Percentiles rank a stretch among this genome's conserved stretches.
phyloP scores from a whole-genome alignment of 2,888 invertebrate species.

The Ochropleura plecta region DNA sequence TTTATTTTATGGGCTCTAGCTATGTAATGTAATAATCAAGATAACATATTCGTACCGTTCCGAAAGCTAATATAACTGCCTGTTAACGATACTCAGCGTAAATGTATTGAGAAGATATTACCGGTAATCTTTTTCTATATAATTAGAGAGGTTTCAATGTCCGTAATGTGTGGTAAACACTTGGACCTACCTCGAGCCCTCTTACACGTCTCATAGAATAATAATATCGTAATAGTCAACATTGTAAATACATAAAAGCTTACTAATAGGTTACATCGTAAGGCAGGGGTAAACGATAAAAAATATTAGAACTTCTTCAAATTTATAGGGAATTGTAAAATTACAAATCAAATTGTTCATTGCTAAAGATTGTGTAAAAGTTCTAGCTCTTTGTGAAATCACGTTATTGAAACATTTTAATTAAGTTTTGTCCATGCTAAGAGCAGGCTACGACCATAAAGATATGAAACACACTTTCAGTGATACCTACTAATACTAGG shows the following conservation, averaged over 20 bases:
- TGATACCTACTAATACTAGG: constrained; percentile 76
- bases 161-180: constrained; percentile 66
- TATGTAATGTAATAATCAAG: constrained; percentile 70
- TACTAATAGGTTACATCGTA: constrained; percentile 80
- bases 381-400: constrained; percentile 72
- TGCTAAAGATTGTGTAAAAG: constrained; percentile 72
- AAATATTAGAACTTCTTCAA: constrained; percentile 81
- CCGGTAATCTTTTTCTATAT: constrained; percentile 45
- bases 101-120: constrained; percentile 62
- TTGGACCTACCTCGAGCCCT: constrained; percentile 72
- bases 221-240: constrained; percentile 88
- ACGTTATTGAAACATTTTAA: constrained; percentile 62
- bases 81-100: constrained; percentile 53
- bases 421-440: constrained; percentile 55
- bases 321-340: constrained; percentile 73
- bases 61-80: constrained; percentile 66
- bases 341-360: constrained; percentile 73
- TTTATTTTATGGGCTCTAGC: constrained; percentile 78
- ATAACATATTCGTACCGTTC: constrained; percentile 66
- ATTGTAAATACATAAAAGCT: constrained; percentile 89
- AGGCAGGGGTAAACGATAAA: constrained; percentile 87
- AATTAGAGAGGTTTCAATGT: constrained; percentile 50
- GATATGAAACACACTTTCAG: constrained; percentile 70
- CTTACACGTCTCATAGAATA: constrained; percentile 77
- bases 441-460: constrained; percentile 64